Base-by-base conservation (phyloP, 2,113 vertebrate genomes). In the Esox niger region DNA sequence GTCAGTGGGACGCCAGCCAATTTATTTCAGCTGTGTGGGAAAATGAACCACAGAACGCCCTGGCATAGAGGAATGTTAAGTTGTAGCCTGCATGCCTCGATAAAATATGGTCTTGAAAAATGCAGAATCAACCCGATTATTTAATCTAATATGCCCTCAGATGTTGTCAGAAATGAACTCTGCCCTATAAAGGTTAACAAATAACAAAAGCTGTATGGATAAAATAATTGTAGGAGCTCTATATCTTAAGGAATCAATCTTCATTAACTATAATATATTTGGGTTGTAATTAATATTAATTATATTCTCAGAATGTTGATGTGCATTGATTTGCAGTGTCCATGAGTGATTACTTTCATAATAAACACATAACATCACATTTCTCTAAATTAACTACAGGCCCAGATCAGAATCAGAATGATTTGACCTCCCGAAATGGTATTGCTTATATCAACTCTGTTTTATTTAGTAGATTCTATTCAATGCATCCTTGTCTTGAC, bases 1-100 rank as follows among this genome's bases (percentile, higher is more conserved):
- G 56, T 54, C 67, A 61, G 54, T 60, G 70, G 70, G 74, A 83
- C 70, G 70, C 31, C 55, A 76, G 72, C 67, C 77, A 71, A 69
- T 76, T 68, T 74, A 54, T 60, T 15, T 73, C 52, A 6, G 26
- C 60, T 69, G 68, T 79, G 68, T 58, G 38, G 65, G 77, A 77
- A 82, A 74, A 77, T 64, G 70, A 73, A 63, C 67, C 70, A 31
- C 20, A 62, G n/a, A 62, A 25, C 8, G 13, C 25, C 33, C n/a
- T 35, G 60, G 33, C 60, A 62, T 74, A 75, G 62, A 58, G 62
- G 1, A 2, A 32, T 35, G 27, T 15, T 32, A 15, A 49, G 52
- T 15, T 21, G 11, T 6, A 17, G 38, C 13, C 38, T 17, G 38
- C 38, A 43, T 17, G 38, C 1, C 38, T 11, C 15, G 5, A 49